A percentile compares a stretch with the other conserved stretches of the same genome.
These are phyloP conservation scores for Cephonodes hylas DNA, from an alignment of 2,888 invertebrate genomes.

Conservation along the genomic window DNA sequence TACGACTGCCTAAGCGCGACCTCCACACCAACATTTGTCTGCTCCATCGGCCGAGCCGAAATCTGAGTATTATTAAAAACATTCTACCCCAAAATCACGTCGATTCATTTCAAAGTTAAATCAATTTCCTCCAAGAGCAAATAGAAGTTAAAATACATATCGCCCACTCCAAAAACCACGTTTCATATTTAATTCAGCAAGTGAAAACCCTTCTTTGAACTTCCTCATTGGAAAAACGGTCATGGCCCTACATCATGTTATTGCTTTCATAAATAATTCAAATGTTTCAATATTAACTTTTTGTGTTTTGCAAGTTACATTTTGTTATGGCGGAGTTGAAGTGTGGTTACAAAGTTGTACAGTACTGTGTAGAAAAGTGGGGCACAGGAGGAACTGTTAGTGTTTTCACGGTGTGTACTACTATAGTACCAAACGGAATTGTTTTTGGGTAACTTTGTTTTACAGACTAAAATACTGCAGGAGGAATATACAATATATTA, in stretches of 20 bases:
- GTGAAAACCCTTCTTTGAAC: not conserved
- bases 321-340: not conserved
- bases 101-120: too few relatives aligned
- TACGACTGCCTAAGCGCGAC: too few relatives aligned
- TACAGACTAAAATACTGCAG: not conserved
- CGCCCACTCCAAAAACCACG: not conserved
- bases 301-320: not conserved
- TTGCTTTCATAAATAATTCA: slow-evolving; percentile 1
- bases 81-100: too few relatives aligned
- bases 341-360: not conserved
- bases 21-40: too few relatives aligned
- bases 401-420: not conserved
- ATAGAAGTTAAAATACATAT: not conserved
- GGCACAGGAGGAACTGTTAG: not conserved
- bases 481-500: too few relatives aligned
- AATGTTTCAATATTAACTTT: slow-evolving; percentile 4
- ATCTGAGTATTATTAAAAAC: too few relatives aligned
- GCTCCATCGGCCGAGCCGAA: too few relatives aligned
- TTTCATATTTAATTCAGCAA: not conserved
- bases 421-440: not conserved
- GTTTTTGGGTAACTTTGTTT: not conserved
- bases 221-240: not conserved
- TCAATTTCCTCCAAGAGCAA: not conserved
- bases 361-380: not conserved
- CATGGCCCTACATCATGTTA: not conserved